phyloP scores from a whole-genome alignment of 1,140 invertebrate species.

The Papilio glaucus region DNA sequence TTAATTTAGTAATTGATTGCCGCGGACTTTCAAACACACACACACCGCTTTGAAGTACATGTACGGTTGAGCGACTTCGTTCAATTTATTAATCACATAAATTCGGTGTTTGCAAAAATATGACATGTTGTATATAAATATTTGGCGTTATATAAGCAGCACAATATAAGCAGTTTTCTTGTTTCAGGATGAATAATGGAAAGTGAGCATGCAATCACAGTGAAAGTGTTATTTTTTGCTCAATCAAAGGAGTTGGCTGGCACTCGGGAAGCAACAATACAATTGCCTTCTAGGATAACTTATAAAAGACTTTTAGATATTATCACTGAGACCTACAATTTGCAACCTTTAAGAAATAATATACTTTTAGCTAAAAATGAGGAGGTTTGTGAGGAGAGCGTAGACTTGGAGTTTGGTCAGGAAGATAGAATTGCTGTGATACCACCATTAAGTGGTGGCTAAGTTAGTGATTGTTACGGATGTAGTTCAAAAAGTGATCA shows the following conservation, averaged over 20 bases:
- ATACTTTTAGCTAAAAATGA: slow-evolving; percentile 93
- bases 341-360: slow-evolving; percentile 87
- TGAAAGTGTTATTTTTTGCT: slow-evolving; percentile 93
- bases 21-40: too few species aligned
- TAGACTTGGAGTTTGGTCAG: slow-evolving; percentile 85
- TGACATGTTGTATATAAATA: too few species aligned
- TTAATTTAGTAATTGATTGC: too few species aligned
- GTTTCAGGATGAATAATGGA: slow-evolving; percentile 75
- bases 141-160: too few species aligned
- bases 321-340: slow-evolving; percentile 85
- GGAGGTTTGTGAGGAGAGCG: slow-evolving; percentile 85
- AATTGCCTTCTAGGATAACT: slow-evolving; percentile 79
- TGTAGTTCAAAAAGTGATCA: too few species aligned
- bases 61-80: too few species aligned
- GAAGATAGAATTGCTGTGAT: slow-evolving; percentile 93
- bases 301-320: slow-evolving; percentile 84
- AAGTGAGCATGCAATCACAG: slow-evolving; percentile 73
- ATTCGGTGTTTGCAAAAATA: too few species aligned
- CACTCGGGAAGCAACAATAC: slow-evolving; percentile 81
- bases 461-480: too few species aligned
- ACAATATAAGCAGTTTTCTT: slow-evolving; percentile 36
- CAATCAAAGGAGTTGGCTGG: slow-evolving; percentile 92
- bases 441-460: slow-evolving; percentile 94
- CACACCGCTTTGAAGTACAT: too few species aligned
- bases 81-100: too few species aligned